A percentile compares a stretch with the other conserved stretches of the same genome.
Evolutionary conservation across 2,113 vertebrate species (phyloP).

Genomic region (Aptenodytes patagonicus): DNA sequence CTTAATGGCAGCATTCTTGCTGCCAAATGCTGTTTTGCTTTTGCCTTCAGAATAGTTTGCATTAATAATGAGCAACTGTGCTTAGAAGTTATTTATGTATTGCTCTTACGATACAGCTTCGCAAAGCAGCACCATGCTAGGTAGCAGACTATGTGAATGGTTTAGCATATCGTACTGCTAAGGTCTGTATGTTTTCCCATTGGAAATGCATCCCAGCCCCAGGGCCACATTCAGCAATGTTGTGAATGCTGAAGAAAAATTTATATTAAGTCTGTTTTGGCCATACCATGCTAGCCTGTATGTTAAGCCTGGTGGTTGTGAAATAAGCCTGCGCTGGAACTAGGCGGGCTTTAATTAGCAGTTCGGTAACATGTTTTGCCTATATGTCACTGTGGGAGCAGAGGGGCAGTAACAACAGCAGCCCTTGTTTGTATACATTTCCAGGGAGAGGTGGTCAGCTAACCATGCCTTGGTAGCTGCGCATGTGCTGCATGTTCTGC

Average conservation of each 20-base stretch:
- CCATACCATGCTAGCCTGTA: not conserved
- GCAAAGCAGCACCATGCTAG: not conserved
- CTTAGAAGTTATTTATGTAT: not conserved
- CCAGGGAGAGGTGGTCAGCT: not conserved
- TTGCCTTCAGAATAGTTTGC: conserved; percentile 37
- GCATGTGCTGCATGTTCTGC: not conserved
- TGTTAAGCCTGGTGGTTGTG: not conserved
- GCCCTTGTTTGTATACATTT: not conserved
- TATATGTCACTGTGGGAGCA: not conserved
- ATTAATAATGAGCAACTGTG: conserved; percentile 46
- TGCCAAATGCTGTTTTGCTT: conserved; percentile 54
- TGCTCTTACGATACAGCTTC: not conserved
- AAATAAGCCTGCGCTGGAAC: not conserved
- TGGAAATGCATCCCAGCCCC: not conserved
- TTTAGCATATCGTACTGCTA: not conserved
- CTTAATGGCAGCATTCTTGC: not conserved
- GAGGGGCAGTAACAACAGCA: not conserved
- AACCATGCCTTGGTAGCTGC: not conserved
- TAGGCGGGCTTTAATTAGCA: not conserved
- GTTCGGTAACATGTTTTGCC: accelerated
- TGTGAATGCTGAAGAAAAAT: not conserved
- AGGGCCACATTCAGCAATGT: not conserved
- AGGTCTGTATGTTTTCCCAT: not conserved
- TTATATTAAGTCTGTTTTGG: not conserved
- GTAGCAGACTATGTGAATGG: not conserved